These are phyloP conservation scores for Spisula solida DNA, from an alignment of 2,888 invertebrate species.

Conservation along the genomic window DNA sequence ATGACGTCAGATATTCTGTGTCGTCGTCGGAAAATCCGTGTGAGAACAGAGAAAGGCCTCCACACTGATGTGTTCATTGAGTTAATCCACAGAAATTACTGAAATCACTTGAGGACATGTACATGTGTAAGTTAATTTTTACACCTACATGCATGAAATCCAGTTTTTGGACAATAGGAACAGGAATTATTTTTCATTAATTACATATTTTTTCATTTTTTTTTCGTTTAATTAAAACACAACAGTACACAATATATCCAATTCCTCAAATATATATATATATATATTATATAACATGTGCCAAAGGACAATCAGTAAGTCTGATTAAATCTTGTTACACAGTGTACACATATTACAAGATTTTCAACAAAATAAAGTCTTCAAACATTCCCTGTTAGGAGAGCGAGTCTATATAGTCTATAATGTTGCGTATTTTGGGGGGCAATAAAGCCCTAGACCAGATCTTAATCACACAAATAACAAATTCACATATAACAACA, in stretches of 20 bases:
- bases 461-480: conserved; percentile 60
- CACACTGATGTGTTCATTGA: not conserved
- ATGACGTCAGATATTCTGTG: not conserved
- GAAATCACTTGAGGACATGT: not conserved
- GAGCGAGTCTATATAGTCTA: not conserved
- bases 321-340: not conserved
- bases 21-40: not conserved
- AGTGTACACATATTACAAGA: conserved; percentile 11
- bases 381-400: not conserved
- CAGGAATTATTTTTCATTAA: not conserved
- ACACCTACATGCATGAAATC: conserved; percentile 5
- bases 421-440: conserved; percentile 42
- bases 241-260: conserved; percentile 14
- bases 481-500: conserved; percentile 55
- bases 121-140: not conserved
- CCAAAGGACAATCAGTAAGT: not conserved
- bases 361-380: conserved; percentile 27
- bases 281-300: conserved; percentile 23
- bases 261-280: conserved; percentile 14
- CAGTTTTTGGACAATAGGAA: conserved; percentile 19
- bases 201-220: conserved; percentile 23
- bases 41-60: not conserved
- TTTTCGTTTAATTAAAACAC: conserved; percentile 14
- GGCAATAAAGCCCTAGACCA: conserved; percentile 36
- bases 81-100: not conserved